Base-by-base conservation (phyloP, 2,888 invertebrate genomes). In the Epinotia nisella region DNA sequence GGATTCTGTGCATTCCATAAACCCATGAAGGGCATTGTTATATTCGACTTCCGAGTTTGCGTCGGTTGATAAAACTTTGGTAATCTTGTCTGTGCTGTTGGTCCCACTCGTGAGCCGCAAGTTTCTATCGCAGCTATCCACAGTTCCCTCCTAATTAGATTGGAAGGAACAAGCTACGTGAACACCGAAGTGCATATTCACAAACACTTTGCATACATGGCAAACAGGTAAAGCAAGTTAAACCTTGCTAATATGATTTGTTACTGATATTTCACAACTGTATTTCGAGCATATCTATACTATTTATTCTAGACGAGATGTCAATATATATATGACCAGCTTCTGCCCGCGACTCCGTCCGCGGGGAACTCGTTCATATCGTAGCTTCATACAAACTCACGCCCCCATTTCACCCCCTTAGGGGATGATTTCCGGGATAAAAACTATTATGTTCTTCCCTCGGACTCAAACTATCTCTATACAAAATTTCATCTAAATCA, bases 61-160 rank as follows among this genome's bases (percentile, higher is more conserved):
- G 76, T 78, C 76, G 75, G 75, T 73, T 76, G 77, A 79, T 78
- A 80, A 86, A 90, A 87, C 85, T 90, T 90, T 82, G 77, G 81
- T 86, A 88, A 89, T 88, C 85, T 84, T 84, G 85, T 87, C 85
- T 85, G 84, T 80, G 79, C 78, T 80, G 82, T 82, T 83, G 81
- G 83, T 82, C 81, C 83, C 82, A 79, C 81, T 83, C 82, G 81
- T 81, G 82, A 82, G 81, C 83, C 81, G 76, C 85, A 87, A 90
- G 87, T 87, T 89, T 86, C 85, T 83, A 88, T 88, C 82, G 83
- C 81, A 78, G 83, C 83, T 82, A 85, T 85, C 84, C 80, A 81
- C 79, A 84, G 83, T 83, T 82, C 85, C 81, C 82, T 82, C 80
- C 85, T 90, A 89, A 90, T 90, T 90, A 90, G 85, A 89, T 89